These are phyloP conservation scores for Oxystoma pomonae DNA, from an alignment of 2,888 invertebrate species.

Conservation along the genomic window DNA sequence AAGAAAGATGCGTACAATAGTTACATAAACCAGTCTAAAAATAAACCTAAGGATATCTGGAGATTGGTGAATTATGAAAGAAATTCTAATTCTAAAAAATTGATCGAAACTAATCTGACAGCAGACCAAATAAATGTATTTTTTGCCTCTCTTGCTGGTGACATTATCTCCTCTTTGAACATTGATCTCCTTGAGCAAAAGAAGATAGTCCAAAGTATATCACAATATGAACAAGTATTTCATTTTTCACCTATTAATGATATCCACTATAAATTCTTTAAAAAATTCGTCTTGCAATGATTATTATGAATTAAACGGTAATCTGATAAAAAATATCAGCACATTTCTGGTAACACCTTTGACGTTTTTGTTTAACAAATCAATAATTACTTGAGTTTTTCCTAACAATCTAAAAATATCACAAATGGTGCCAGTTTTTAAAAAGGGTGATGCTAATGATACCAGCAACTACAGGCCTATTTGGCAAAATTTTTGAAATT, in stretches of 20 bases:
- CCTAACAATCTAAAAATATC: background rate
- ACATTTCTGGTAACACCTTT: no score
- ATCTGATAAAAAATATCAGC: no score
- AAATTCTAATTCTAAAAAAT: no score
- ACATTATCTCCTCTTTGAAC: slow-evolving; percentile 1
- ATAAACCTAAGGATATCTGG: slow-evolving; percentile 1
- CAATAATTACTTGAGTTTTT: background rate
- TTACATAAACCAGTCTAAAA: background rate
- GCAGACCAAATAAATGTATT: no score
- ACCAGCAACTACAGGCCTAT: slow-evolving; percentile 1
- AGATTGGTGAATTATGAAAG: background rate
- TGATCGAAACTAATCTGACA: no score
- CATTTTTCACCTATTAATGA: background rate
- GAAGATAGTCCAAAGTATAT: background rate
- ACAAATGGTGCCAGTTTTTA: background rate
- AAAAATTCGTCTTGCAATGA: no score
- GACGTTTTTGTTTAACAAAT: background rate
- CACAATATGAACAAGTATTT: background rate
- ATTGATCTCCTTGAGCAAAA: background rate
- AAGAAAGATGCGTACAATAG: background rate
- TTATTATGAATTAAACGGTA: no score
- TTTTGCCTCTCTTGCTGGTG: background rate
- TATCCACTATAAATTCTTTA: background rate
- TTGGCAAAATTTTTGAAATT: slow-evolving; percentile 3
- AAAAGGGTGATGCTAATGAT: background rate